phyloP scores from a whole-genome alignment of 2,113 vertebrate genomes.

The Rafetus swinhoei region DNA sequence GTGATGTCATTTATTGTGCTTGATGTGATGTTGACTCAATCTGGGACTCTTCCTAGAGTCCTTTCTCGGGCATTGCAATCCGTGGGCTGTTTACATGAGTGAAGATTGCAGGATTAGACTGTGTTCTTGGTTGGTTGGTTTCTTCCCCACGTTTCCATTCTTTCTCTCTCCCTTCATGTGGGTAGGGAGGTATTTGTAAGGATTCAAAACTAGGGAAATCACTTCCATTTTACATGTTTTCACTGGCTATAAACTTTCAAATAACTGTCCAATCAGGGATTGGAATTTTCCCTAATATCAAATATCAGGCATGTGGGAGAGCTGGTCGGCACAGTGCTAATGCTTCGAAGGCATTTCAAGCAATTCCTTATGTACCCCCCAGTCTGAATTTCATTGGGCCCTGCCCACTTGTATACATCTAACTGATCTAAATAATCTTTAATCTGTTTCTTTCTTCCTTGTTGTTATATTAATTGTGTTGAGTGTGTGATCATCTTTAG shows the following conservation, averaged over 20 bases:
- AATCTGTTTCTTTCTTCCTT: background rate
- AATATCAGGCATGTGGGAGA: background rate
- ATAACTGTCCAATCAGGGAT: background rate
- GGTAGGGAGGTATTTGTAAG: background rate
- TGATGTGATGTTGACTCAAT: background rate
- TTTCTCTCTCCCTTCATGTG: background rate
- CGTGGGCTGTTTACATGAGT: background rate
- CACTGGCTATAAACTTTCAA: background rate
- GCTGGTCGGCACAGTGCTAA: background rate
- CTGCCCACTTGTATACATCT: background rate
- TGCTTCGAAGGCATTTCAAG: background rate
- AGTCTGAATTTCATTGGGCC: background rate
- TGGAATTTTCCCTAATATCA: background rate
- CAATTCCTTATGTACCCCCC: background rate
- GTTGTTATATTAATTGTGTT: background rate
- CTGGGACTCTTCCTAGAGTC: background rate
- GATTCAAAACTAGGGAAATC: background rate
- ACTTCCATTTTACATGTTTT: background rate
- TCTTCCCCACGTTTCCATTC: background rate
- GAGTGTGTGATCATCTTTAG: background rate
- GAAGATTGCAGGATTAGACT: fast-evolving
- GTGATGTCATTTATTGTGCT: background rate
- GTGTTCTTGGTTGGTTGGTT: background rate
- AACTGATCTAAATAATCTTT: background rate
- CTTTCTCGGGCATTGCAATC: background rate